phyloP scores from a whole-genome alignment of 2,888 invertebrate species.

The Slavum lentiscoides region DNA sequence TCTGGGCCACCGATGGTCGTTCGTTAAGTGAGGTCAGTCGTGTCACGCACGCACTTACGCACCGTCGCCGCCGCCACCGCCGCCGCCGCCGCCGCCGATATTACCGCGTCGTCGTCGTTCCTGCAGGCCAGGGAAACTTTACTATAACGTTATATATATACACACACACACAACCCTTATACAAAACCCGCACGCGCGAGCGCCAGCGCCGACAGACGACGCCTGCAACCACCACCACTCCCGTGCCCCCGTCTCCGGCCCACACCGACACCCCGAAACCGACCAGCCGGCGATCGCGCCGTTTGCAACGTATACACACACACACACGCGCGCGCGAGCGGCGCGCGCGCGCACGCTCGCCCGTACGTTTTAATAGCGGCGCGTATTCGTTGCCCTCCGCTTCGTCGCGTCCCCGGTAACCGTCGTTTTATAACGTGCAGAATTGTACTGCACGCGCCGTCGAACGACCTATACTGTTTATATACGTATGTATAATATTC shows the following conservation, averaged over 20 bases:
- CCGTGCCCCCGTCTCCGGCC: not conserved
- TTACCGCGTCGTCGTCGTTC: not conserved
- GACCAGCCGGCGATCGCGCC: too few relatives aligned
- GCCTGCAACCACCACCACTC: too few relatives aligned
- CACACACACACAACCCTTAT: too few relatives aligned
- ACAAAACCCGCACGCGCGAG: too few relatives aligned
- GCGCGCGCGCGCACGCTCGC: not conserved
- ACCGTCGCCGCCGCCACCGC: not conserved
- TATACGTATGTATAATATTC: too few relatives aligned
- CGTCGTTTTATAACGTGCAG: conserved; percentile 1
- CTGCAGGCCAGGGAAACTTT: not conserved
- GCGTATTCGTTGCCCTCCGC: not conserved
- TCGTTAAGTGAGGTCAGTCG: conserved; percentile 52
- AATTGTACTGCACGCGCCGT: too few relatives aligned
- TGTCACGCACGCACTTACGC: conserved; percentile 51
- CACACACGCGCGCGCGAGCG: too few relatives aligned
- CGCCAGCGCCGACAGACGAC: not conserved
- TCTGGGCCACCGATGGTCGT: conserved; percentile 48
- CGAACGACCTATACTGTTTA: too few relatives aligned
- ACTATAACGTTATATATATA: not conserved
- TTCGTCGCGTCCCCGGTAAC: not conserved
- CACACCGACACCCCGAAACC: not conserved
- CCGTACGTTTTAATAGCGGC: not conserved
- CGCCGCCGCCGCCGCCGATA: not conserved
- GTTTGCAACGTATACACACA: too few relatives aligned